Evolutionary conservation across 1,140 invertebrate genomes (phyloP).

Genomic region (Drosophila pandora): DNA sequence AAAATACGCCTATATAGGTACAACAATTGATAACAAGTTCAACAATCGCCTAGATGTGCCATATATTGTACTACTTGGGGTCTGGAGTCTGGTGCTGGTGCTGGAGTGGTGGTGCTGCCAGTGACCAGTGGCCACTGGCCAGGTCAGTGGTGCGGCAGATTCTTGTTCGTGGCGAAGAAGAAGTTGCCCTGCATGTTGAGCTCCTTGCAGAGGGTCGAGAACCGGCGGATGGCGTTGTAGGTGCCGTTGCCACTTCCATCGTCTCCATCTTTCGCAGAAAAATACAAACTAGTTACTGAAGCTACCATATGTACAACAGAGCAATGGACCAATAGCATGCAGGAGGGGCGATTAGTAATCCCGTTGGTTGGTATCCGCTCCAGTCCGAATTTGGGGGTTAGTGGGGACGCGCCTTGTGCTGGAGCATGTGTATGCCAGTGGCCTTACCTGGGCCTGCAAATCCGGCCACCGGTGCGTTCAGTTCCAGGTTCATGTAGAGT

Average conservation of each 20-base stretch:
- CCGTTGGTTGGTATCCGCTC: conserved; percentile 37
- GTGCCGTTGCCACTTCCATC: conserved; percentile 42
- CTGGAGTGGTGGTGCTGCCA: not conserved
- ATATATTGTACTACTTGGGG: conserved; percentile 26
- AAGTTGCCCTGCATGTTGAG: conserved; percentile 75
- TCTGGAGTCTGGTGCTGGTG: not conserved
- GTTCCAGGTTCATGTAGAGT: conserved; percentile 70
- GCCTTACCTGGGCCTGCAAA: conserved; percentile 59
- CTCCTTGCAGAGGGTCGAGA: conserved; percentile 82
- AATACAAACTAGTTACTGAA: conserved; percentile 52
- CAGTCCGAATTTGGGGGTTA: conserved; percentile 43
- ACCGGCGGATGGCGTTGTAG: conserved; percentile 73
- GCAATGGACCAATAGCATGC: conserved; percentile 43
- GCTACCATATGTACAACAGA: conserved; percentile 30
- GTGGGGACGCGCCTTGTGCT: conserved; percentile 65
- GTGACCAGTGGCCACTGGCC: too few species aligned
- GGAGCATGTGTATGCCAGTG: conserved; percentile 16
- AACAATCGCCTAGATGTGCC: conserved; percentile 40
- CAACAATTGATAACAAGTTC: conserved; percentile 13
- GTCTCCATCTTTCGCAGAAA: conserved; percentile 56
- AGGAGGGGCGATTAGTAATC: conserved; percentile 29
- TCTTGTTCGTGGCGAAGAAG: conserved; percentile 80
- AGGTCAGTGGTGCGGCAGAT: conserved; percentile 66
- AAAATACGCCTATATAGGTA: conserved; percentile 47
- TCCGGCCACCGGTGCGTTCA: conserved; percentile 37